phyloP scores from a whole-genome alignment of 2,888 invertebrate genomes.

The Limulus polyphemus region DNA sequence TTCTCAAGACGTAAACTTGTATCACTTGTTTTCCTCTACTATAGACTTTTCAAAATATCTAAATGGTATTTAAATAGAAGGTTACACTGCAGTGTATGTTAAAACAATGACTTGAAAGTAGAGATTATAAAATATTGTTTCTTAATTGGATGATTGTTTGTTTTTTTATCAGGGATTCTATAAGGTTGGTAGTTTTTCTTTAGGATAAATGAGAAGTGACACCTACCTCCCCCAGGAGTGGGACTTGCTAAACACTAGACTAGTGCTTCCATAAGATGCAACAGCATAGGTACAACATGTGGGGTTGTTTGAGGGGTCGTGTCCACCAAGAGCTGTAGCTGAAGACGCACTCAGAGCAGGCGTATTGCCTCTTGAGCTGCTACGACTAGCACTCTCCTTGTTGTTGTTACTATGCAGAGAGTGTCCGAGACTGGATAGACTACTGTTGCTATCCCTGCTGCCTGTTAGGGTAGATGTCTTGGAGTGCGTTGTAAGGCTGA shows the following conservation, averaged over 20 bases:
- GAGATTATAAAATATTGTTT: background rate
- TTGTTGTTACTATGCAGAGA: conserved; percentile 14
- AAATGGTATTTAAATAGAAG: no score
- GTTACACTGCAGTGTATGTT: no score
- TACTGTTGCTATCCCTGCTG: conserved; percentile 20
- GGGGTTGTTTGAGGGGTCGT: no score
- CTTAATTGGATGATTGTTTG: background rate
- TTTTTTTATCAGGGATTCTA: background rate
- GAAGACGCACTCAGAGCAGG: conserved; percentile 9
- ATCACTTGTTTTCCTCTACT: no score
- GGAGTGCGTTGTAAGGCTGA: no score
- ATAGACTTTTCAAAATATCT: no score
- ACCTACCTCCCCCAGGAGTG: conserved; percentile 26
- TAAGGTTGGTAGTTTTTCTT: background rate
- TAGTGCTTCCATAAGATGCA: conserved; percentile 20
- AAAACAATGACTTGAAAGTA: no score
- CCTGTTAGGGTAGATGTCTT: conserved; percentile 4
- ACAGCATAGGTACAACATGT: conserved; percentile 1
- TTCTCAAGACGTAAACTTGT: no score
- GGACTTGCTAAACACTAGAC: conserved; percentile 26
- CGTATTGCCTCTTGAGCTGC: conserved; percentile 18
- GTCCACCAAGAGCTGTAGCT: background rate
- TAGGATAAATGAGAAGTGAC: background rate
- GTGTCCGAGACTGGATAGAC: conserved; percentile 25
- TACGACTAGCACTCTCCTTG: conserved; percentile 14